Conservation (phyloP, 2,888 invertebrate genomes). For the Pinctada fucata region DNA sequence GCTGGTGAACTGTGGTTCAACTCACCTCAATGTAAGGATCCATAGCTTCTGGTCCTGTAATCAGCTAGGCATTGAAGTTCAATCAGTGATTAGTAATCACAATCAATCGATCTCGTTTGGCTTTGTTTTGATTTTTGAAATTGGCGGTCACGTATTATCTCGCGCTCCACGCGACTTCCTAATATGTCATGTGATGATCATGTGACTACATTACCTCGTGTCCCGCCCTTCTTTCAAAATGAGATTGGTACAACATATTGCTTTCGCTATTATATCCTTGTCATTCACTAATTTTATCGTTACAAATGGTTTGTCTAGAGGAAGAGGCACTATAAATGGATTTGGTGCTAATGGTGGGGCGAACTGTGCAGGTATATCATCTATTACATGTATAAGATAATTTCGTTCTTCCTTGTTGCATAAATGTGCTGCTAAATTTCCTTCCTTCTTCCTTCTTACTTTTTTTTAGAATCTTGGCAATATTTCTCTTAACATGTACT, state of each 20-base stretch:
- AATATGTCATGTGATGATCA: constrained; percentile 10
- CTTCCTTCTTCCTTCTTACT: no score
- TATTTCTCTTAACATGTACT: no score
- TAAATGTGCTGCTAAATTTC: no score
- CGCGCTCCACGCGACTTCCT: constrained; percentile 44
- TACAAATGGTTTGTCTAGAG: neutral
- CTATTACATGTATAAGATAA: no score
- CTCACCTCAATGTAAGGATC: constrained; percentile 63
- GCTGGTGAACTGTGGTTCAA: neutral
- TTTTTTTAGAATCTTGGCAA: no score
- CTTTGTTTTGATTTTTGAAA: constrained; percentile 53
- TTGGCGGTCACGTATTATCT: constrained; percentile 69
- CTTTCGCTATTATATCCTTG: neutral
- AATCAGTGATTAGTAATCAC: neutral
- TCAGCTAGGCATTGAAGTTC: constrained; percentile 2
- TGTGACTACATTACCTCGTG: neutral
- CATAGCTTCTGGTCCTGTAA: constrained; percentile 43
- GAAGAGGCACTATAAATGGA: neutral
- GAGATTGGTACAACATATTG: neutral
- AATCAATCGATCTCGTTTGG: neutral
- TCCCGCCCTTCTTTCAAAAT: no score
- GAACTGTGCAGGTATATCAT: constrained; percentile 48
- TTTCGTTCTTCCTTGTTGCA: no score
- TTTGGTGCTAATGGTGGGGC: constrained; percentile 51
- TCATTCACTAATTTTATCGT: neutral